phyloP scores from a whole-genome alignment of 1,140 invertebrate genomes.

The Magallana gigas region DNA sequence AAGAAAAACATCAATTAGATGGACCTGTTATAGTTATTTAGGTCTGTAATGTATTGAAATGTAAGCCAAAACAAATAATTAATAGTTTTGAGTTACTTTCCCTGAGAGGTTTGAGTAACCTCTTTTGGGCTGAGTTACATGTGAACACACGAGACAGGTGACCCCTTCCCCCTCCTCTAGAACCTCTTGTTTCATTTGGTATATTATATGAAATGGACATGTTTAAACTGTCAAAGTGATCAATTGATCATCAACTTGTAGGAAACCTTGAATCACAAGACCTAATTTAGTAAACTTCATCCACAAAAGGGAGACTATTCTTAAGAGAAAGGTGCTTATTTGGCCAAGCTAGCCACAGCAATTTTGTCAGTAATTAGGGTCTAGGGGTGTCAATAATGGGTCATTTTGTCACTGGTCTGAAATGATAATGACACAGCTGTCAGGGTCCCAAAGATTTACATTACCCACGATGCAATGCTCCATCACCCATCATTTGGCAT shows the following conservation, averaged over 20 bases:
- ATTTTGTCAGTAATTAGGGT: conserved; percentile 56
- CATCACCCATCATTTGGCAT: not conserved
- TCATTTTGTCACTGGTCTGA: conserved; percentile 51
- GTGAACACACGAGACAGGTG: not conserved
- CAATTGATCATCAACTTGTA: conserved; percentile 59
- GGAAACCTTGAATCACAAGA: conserved; percentile 54
- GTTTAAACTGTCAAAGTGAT: conserved; percentile 62
- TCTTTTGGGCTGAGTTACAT: not conserved
- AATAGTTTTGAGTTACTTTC: not conserved
- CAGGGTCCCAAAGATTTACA: conserved; percentile 52
- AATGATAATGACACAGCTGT: conserved; percentile 56
- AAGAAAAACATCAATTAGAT: conserved; percentile 32
- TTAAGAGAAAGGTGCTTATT: conserved; percentile 52
- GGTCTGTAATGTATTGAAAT: not conserved
- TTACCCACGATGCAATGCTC: conserved; percentile 28
- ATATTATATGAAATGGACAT: conserved; percentile 27
- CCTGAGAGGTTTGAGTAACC: not conserved
- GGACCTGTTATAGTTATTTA: not conserved
- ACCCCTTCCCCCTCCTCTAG: not conserved
- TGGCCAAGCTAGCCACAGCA: conserved; percentile 54
- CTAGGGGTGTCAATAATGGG: conserved; percentile 52
- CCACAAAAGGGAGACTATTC: conserved; percentile 58
- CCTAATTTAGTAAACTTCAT: conserved; percentile 53
- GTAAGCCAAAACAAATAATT: not conserved
- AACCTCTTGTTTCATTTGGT: not conserved